phyloP scores from a whole-genome alignment of 1,140 invertebrate species.

The Linepithema humile region DNA sequence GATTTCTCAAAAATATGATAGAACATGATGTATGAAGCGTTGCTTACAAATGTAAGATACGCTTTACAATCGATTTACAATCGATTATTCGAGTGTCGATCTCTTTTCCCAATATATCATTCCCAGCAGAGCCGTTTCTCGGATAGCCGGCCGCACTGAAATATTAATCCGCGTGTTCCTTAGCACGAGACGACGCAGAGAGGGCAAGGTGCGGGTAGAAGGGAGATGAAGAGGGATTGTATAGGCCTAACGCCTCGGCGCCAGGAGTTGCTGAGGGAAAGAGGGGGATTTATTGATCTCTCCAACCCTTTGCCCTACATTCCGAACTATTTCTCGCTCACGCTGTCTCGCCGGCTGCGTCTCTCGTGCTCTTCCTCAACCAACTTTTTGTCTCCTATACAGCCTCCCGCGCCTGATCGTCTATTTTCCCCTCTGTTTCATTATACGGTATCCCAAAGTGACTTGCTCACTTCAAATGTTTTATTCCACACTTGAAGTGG shows the following conservation, averaged over 20 bases:
- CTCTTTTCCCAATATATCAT: neutral
- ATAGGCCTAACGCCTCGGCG: constrained; percentile 48
- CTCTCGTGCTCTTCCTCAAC: constrained; percentile 45
- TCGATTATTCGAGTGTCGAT: constrained; percentile 40
- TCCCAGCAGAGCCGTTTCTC: constrained; percentile 22
- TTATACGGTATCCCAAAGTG: neutral
- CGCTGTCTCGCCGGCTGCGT: constrained; percentile 36
- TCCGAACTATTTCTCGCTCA: constrained; percentile 62
- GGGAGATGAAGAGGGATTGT: constrained; percentile 16
- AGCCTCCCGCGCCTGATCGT: neutral
- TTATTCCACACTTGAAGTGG: neutral
- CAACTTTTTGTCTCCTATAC: constrained; percentile 39
- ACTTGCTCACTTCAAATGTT: neutral
- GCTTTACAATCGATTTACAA: neutral
- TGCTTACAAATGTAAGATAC: constrained; percentile 24
- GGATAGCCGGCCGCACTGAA: constrained; percentile 20
- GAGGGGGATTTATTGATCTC: constrained; percentile 71
- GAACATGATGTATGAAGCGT: too few relatives aligned
- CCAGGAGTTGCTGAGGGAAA: neutral
- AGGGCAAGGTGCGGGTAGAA: constrained; percentile 1
- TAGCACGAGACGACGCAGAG: neutral
- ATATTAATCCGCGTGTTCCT: constrained; percentile 60
- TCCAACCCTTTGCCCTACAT: constrained; percentile 75
- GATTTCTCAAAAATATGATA: too few relatives aligned
- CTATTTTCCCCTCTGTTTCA: neutral